These are phyloP conservation scores for Balearica regulorum DNA, from an alignment of 2,797 vertebrate genomes.

Conservation along the genomic window DNA sequence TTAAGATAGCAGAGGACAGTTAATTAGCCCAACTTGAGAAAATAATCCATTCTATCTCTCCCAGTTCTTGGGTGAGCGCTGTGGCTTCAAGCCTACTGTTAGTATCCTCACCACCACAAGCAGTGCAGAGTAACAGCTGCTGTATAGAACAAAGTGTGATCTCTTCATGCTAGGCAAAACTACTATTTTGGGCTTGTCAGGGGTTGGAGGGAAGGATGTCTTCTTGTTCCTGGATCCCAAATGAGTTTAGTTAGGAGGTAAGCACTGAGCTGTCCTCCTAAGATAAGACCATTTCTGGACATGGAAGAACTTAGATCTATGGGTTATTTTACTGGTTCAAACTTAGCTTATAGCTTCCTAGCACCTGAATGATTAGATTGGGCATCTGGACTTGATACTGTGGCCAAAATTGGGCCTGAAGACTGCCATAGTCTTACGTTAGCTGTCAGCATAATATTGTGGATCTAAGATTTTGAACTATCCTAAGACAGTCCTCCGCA, in stretches of 20 bases:
- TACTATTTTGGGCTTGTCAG: not conserved
- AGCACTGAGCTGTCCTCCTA: not conserved
- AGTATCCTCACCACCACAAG: not conserved
- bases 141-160: not conserved
- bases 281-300: not conserved
- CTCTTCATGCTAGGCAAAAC: too few species aligned
- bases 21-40: not conserved
- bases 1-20: not conserved
- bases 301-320: not conserved
- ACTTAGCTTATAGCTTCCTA: not conserved
- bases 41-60: not conserved
- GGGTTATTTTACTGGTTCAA: not conserved
- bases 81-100: not conserved
- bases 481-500: not conserved
- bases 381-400: not conserved
- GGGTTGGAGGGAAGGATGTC: not conserved
- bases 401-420: not conserved
- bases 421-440: not conserved
- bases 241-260: not conserved
- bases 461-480: not conserved
- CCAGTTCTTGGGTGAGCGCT: not conserved
- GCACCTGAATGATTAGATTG: not conserved
- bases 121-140: not conserved
- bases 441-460: not conserved
- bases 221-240: not conserved